Percentiles rank a stretch among this genome's conserved stretches.
Conservation (phyloP, 1,140 invertebrate species). For the Lethrus apterus region DNA sequence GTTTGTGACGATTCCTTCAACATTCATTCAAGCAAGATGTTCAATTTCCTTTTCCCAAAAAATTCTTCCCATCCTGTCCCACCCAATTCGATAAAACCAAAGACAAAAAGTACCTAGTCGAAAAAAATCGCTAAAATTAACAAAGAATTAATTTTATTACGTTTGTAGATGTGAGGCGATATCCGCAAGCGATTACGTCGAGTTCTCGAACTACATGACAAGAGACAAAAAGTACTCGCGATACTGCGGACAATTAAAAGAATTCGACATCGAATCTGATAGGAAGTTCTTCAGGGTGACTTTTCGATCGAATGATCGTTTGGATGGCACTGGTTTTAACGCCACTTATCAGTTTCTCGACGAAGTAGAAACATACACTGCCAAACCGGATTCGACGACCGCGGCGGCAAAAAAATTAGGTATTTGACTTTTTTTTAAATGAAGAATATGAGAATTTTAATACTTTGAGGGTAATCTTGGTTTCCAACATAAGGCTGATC, state of each 20-base stretch:
- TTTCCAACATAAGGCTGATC: too few species aligned
- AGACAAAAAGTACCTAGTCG: too few species aligned
- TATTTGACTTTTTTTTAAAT: too few species aligned
- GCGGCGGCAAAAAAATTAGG: not conserved
- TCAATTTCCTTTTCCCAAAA: too few species aligned
- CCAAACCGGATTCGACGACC: constrained; percentile 18
- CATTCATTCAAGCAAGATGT: too few species aligned
- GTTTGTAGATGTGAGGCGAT: constrained; percentile 70
- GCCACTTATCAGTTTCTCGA: constrained; percentile 74
- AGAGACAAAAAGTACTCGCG: constrained; percentile 76
- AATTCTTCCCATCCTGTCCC: too few species aligned
- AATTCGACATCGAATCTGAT: constrained; percentile 79
- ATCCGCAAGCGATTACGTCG: constrained; percentile 86
- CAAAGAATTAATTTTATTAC: constrained; percentile 10
- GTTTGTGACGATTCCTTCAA: not conserved
- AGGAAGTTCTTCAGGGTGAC: constrained; percentile 89
- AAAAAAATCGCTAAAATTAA: too few species aligned
- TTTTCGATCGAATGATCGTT: constrained; percentile 86
- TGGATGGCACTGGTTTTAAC: constrained; percentile 89
- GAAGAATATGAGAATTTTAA: too few species aligned
- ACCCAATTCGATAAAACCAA: too few species aligned
- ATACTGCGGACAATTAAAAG: constrained; percentile 76
- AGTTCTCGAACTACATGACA: constrained; percentile 89
- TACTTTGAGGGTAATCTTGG: too few species aligned
- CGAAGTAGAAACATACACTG: constrained; percentile 33